These are phyloP conservation scores for Rhincodon typus DNA, from an alignment of 2,797 vertebrate genomes.

Conservation along the genomic window DNA sequence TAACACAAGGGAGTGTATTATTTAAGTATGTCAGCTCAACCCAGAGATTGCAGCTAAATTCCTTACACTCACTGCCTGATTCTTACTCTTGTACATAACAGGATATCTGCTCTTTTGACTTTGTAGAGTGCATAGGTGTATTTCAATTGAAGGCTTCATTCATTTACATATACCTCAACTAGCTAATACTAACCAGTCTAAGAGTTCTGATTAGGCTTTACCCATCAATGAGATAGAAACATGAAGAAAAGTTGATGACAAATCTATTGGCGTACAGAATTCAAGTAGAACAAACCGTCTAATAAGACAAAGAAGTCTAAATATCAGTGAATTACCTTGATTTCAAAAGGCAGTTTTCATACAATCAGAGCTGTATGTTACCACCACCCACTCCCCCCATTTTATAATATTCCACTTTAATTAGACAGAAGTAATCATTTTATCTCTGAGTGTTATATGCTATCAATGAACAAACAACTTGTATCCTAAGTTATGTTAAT, in stretches of 20 bases:
- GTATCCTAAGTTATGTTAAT: neutral
- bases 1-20: neutral
- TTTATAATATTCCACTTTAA: neutral
- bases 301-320: neutral
- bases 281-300: neutral
- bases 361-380: neutral
- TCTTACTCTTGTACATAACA: neutral
- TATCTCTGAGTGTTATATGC: neutral
- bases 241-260: neutral
- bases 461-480: neutral
- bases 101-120: neutral
- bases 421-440: neutral
- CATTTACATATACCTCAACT: neutral
- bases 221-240: neutral
- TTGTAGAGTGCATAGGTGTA: neutral
- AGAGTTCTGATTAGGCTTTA: neutral
- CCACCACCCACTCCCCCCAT: too few relatives aligned
- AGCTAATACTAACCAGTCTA: neutral
- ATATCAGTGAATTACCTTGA: neutral
- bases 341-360: neutral
- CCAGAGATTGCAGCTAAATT: neutral
- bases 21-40: slow-evolving; percentile 1
- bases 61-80: neutral
- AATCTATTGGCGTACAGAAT: neutral
- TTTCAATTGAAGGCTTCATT: neutral